Evolutionary conservation across 1,140 invertebrate species (phyloP).

Genomic region (Pectinophora gossypiella): DNA sequence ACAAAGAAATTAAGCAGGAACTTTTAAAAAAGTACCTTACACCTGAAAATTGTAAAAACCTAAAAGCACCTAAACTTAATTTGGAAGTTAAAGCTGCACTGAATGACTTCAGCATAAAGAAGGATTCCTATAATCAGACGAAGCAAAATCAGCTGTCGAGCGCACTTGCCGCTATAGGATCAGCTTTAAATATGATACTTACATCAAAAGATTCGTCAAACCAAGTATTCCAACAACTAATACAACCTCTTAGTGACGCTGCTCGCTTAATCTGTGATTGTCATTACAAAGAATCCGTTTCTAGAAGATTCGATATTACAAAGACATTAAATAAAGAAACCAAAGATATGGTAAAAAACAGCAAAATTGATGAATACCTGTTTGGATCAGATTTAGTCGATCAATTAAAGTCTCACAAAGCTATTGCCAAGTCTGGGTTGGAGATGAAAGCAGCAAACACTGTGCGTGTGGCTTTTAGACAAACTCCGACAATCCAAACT

Average conservation of each 20-base stretch:
- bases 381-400: not conserved
- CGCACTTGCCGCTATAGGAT: no score
- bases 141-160: no score
- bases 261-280: constrained; percentile 5
- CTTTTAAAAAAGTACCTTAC: no score
- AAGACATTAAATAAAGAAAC: not conserved
- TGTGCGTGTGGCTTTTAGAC: not conserved
- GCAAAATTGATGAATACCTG: not conserved
- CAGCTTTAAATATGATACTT: no score
- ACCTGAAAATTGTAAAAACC: no score
- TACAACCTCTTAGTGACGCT: constrained; percentile 4
- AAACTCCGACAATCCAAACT: not conserved
- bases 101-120: no score
- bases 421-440: not conserved
- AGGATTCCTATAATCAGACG: no score
- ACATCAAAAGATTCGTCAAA: no score
- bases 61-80: no score
- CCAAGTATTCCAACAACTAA: no score
- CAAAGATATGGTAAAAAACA: not conserved
- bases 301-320: not conserved
- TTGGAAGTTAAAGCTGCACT: no score
- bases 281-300: constrained; percentile 5
- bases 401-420: not conserved
- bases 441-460: not conserved
- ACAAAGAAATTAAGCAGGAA: no score